A percentile compares a stretch with the other conserved stretches of the same genome.
Conservation (phyloP, 2,797 vertebrate genomes). For the Moxostoma hubbsi region DNA sequence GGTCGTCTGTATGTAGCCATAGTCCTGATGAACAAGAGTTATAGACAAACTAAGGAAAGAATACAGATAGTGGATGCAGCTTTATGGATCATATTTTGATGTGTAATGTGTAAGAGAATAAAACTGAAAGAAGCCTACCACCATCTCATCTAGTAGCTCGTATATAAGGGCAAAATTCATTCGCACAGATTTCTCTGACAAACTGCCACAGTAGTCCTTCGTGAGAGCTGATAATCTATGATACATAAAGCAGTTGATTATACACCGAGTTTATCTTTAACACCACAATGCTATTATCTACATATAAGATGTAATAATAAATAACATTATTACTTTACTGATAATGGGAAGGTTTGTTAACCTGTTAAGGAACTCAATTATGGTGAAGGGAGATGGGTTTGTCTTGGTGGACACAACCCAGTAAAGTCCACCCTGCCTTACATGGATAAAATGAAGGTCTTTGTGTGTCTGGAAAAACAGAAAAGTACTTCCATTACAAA, state of each 20-base stretch:
- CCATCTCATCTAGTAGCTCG: constrained; percentile 88
- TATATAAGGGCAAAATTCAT: constrained; percentile 89
- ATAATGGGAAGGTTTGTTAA: constrained; percentile 46
- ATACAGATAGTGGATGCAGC: background rate
- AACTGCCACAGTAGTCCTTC: constrained; percentile 86
- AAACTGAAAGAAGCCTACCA: constrained; percentile 74
- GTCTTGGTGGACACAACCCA: constrained; percentile 80
- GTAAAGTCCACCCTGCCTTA: constrained; percentile 86
- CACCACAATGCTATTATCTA: background rate
- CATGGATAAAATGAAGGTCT: constrained; percentile 83
- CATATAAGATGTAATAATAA: background rate
- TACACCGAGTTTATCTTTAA: background rate
- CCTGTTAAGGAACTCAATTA: constrained; percentile 89
- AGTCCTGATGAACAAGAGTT: constrained; percentile 76
- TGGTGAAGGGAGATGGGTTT: constrained; percentile 81
- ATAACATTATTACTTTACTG: background rate
- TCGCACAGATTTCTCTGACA: constrained; percentile 83
- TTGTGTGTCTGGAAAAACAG: constrained; percentile 73
- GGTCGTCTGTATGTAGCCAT: constrained; percentile 88
- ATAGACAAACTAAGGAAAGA: background rate
- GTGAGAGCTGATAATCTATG: constrained; percentile 82
- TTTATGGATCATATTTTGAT: background rate
- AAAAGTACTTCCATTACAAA: background rate
- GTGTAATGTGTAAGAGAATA: background rate
- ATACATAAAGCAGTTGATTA: constrained; percentile 13